Percentiles rank a stretch among this genome's conserved stretches.
These are phyloP conservation scores for Halictus rubicundus DNA, from an alignment of 1,140 invertebrate species.

Conservation along the genomic window DNA sequence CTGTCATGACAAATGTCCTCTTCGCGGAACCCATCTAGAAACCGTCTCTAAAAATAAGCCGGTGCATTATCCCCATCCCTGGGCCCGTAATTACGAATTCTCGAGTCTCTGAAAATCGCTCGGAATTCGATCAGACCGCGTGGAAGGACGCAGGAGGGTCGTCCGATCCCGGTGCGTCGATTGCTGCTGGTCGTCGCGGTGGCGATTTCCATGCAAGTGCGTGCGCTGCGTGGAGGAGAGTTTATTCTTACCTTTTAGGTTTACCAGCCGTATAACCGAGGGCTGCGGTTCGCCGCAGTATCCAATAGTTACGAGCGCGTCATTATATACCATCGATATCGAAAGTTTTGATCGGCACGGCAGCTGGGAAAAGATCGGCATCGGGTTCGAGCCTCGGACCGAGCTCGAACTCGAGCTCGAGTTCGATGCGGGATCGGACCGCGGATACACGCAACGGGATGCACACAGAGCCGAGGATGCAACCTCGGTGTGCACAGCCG, in stretches of 20 bases:
- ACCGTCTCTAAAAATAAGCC: neutral
- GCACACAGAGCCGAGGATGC: too few relatives aligned
- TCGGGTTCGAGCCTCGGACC: constrained; percentile 1
- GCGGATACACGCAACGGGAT: neutral
- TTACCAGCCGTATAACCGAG: constrained; percentile 36
- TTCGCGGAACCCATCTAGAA: neutral
- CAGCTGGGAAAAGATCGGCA: constrained; percentile 61
- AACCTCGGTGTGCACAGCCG: too few relatives aligned
- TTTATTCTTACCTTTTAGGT: constrained; percentile 60
- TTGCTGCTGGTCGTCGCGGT: constrained; percentile 48
- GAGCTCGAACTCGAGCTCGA: constrained; percentile 21
- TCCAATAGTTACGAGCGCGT: constrained; percentile 70
- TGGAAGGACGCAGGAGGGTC: neutral
- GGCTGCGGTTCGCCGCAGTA: constrained; percentile 69
- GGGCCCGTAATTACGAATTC: neutral
- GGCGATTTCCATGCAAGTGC: constrained; percentile 53
- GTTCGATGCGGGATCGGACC: constrained; percentile 27
- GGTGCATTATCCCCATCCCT: neutral
- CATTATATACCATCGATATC: constrained; percentile 70
- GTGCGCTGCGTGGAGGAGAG: constrained; percentile 10
- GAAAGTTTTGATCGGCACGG: constrained; percentile 66
- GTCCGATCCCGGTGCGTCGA: constrained; percentile 23
- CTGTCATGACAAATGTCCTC: too few relatives aligned
- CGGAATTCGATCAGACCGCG: constrained; percentile 27
- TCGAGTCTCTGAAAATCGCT: constrained; percentile 2